Conservation (phyloP, 2,888 invertebrate genomes). For the Leptogaster cylindrica region DNA sequence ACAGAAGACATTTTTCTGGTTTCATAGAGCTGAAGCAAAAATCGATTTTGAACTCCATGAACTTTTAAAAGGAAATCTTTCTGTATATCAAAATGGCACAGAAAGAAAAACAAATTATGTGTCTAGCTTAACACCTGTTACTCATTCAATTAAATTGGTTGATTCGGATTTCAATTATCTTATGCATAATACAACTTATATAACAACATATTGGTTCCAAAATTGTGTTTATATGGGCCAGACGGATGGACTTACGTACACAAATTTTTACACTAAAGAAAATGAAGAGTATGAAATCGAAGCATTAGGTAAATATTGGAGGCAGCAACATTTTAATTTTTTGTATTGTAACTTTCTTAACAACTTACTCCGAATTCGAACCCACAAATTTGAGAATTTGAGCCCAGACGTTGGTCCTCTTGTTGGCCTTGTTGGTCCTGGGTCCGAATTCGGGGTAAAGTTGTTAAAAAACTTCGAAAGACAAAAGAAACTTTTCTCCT, state of each 20-base stretch:
- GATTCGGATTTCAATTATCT: conserved; percentile 70
- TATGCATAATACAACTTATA: conserved; percentile 63
- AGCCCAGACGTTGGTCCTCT: too few species aligned
- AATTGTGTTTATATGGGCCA: conserved; percentile 75
- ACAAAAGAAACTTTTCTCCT: too few species aligned
- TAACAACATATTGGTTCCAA: conserved; percentile 79
- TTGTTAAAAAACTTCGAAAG: too few species aligned
- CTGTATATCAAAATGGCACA: conserved; percentile 69
- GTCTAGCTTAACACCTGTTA: conserved; percentile 67
- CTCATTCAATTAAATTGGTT: conserved; percentile 67
- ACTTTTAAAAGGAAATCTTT: conserved; percentile 72
- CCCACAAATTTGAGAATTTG: too few species aligned
- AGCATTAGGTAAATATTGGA: too few species aligned
- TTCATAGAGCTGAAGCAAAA: conserved; percentile 58
- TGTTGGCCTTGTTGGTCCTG: too few species aligned
- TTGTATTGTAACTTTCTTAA: too few species aligned
- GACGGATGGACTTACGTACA: conserved; percentile 68
- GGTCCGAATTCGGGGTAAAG: too few species aligned
- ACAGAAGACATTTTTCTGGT: conserved; percentile 45
- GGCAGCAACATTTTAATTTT: too few species aligned
- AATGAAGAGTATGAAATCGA: conserved; percentile 70
- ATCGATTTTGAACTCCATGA: conserved; percentile 64
- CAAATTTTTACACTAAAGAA: conserved; percentile 69
- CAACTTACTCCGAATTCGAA: too few species aligned
- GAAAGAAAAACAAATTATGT: conserved; percentile 68